Evolutionary conservation across 2,113 vertebrate species (phyloP), one percentile per base, ranked within the genome.

Genomic region (Myodes glareolus): DNA sequence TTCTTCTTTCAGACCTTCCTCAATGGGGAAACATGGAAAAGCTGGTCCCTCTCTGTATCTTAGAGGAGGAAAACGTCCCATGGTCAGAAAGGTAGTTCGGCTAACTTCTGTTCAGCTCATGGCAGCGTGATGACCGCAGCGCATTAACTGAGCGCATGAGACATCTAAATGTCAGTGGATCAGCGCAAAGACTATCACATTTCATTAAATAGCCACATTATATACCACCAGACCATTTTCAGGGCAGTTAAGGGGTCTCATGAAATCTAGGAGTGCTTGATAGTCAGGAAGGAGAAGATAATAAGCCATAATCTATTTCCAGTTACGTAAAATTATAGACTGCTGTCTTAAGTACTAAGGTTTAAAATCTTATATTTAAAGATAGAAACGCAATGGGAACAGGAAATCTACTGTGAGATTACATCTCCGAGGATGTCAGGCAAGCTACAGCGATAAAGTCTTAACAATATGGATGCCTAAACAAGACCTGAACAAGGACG

Each of bases 281-380:
- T 55, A 68, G 14, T 80, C 31, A 89, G 50, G n/a, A 94, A 86
- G 94, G 67, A 47, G 31, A 94, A 94, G 58, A 80, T 29, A 95
- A 72, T 87, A 45, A 84, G 52, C 36, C 73, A 89, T 13, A 70
- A 93, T 87, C 27, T 33, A 89, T 67, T 88, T 39, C 27, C 42
- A 91, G 58, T 72, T 82, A 47, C 42, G 50, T 50, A 23, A 75
- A 91, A 61, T 3, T 73, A 94, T 63, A 67, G 33, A 39, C 63
- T 36, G 86, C 25, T 68, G 36, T 63, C 52, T 82, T 96, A 65
- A 91, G 72, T 91, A 39, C n/a, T 63, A 86, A 78, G 73, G 89
- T 52, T 67, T 89, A 72, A 55, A 72, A 36, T 92, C 58, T 42
- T 96, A 89, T 23, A 61, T 76, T 88, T 82, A 82, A 39, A 82